These are phyloP conservation scores for Leptoteleia sp. DNA, from an alignment of 1,140 invertebrate genomes.

Conservation along the genomic window DNA sequence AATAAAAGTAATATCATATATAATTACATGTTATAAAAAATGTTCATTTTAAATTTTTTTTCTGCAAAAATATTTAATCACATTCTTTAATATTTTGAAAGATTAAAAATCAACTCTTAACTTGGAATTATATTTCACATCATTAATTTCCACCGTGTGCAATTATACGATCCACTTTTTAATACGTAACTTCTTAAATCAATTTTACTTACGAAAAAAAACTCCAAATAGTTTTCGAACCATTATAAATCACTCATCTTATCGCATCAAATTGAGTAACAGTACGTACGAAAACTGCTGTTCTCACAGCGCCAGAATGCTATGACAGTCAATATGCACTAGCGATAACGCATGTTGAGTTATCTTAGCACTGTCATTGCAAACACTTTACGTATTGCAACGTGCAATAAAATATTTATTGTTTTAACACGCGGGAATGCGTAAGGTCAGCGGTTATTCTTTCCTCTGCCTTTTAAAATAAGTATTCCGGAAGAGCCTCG, in stretches of 20 bases:
- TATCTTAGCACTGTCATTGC: slow-evolving; percentile 17
- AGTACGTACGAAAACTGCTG: slow-evolving; percentile 11
- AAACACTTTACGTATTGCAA: slow-evolving; percentile 18
- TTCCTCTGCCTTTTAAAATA: slow-evolving; percentile 1
- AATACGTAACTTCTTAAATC: too few species aligned
- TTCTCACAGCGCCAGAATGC: neutral
- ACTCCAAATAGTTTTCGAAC: too few species aligned
- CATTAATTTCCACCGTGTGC: too few species aligned
- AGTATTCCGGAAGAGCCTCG: slow-evolving; percentile 1
- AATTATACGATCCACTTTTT: too few species aligned
- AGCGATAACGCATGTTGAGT: slow-evolving; percentile 18
- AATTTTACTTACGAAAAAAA: too few species aligned
- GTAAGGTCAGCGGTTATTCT: slow-evolving; percentile 24
- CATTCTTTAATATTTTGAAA: too few species aligned
- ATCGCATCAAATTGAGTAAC: neutral
- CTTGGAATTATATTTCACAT: too few species aligned
- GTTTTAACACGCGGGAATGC: slow-evolving; percentile 17
- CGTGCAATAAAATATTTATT: slow-evolving; percentile 37
- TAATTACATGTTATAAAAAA: too few species aligned
- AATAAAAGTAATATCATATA: too few species aligned
- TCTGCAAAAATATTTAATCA: too few species aligned
- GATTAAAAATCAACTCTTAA: too few species aligned
- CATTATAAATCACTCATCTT: neutral
- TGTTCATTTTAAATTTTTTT: too few species aligned
- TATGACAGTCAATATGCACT: slow-evolving; percentile 13